Percentiles rank a stretch among this genome's conserved stretches.
phyloP scores from a whole-genome alignment of 2,888 invertebrate species.

The Shargacucullia verbasci region DNA sequence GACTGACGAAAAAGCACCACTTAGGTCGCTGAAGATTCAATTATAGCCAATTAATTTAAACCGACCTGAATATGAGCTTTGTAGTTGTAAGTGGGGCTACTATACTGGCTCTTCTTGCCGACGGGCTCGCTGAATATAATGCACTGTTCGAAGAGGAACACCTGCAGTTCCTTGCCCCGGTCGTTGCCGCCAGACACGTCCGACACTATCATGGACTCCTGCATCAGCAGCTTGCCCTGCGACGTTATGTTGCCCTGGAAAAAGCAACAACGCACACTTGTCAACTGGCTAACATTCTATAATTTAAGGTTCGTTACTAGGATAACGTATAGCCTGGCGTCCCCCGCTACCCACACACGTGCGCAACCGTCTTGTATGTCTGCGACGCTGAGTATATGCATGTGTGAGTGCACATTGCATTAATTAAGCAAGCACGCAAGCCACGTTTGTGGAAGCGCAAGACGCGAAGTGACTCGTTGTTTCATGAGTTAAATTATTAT shows the following conservation, averaged over 20 bases:
- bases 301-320: too few species aligned
- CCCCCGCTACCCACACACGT: too few species aligned
- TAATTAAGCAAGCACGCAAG: too few species aligned
- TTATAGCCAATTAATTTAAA: slow-evolving; percentile 3
- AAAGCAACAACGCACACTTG: slow-evolving; percentile 19
- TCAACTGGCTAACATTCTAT: slow-evolving; percentile 3
- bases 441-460: too few species aligned
- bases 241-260: slow-evolving; percentile 98
- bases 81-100: slow-evolving; percentile 97
- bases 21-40: background rate
- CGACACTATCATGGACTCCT: slow-evolving; percentile 93
- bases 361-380: too few species aligned
- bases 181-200: slow-evolving; percentile 88
- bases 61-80: slow-evolving; percentile 98
- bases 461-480: too few species aligned
- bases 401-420: too few species aligned
- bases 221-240: slow-evolving; percentile 97
- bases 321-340: too few species aligned
- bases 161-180: slow-evolving; percentile 93
- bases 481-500: too few species aligned
- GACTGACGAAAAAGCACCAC: background rate
- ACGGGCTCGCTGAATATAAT: slow-evolving; percentile 98
- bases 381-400: too few species aligned
- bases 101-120: slow-evolving; percentile 97
- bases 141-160: slow-evolving; percentile 99